phyloP scores from a whole-genome alignment of 2,113 vertebrate genomes.

The Scytalopus superciliaris region DNA sequence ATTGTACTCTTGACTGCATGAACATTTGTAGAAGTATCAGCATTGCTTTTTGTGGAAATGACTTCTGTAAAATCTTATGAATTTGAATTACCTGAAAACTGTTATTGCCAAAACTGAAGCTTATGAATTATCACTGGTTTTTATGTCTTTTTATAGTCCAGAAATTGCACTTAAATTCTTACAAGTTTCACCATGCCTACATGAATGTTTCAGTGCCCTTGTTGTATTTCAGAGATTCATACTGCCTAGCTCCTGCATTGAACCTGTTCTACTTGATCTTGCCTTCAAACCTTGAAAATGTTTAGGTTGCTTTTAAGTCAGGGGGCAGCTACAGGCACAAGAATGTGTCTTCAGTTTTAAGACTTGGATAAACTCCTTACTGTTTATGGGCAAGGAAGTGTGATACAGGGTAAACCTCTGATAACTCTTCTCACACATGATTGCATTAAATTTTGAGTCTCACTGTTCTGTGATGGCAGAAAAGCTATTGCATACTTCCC shows the following conservation, averaged over 20 bases:
- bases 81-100: background rate
- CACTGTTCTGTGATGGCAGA: background rate
- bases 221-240: background rate
- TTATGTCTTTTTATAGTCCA: background rate
- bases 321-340: background rate
- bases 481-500: background rate
- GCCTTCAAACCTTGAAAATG: background rate
- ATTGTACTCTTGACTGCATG: background rate
- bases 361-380: background rate
- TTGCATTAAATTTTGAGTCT: background rate
- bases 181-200: background rate
- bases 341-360: background rate
- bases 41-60: background rate
- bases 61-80: background rate
- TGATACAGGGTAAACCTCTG: background rate
- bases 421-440: background rate
- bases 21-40: background rate
- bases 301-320: background rate
- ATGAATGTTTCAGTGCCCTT: background rate
- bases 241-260: background rate
- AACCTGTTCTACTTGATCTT: background rate
- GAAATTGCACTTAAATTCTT: background rate
- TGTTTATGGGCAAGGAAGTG: background rate
- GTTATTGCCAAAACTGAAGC: background rate
- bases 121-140: background rate